These are phyloP conservation scores for Myotis daubentonii DNA, from an alignment of 2,797 vertebrate species.

Conservation along the genomic window DNA sequence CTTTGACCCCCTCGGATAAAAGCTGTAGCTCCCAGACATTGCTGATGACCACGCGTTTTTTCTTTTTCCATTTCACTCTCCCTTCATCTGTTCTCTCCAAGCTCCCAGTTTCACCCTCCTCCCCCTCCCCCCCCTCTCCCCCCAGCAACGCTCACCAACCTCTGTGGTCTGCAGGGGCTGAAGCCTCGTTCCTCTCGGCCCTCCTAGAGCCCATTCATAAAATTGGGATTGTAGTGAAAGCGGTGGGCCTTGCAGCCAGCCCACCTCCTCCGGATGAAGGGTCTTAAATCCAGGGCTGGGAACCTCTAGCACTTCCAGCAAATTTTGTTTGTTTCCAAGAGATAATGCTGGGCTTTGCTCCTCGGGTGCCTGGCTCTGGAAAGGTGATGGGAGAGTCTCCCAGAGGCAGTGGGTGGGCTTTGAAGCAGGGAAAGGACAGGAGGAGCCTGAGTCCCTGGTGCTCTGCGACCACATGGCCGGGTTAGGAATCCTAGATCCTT, in stretches of 20 bases:
- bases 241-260: slow-evolving; percentile 64
- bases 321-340: slow-evolving; percentile 42
- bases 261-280: slow-evolving; percentile 46
- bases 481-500: background rate
- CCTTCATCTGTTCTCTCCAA: background rate
- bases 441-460: background rate
- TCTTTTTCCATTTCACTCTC: background rate
- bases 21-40: background rate
- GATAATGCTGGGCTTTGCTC: slow-evolving; percentile 13
- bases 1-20: background rate
- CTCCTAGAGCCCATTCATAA: slow-evolving; percentile 67
- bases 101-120: background rate
- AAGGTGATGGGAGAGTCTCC: background rate
- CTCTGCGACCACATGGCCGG: background rate
- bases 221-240: slow-evolving; percentile 69
- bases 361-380: background rate
- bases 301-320: slow-evolving; percentile 51
- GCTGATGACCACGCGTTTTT: background rate
- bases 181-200: slow-evolving; percentile 36
- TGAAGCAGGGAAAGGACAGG: background rate
- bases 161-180: slow-evolving; percentile 47
- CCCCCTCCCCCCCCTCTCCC: background rate
- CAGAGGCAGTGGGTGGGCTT: background rate
- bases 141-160: slow-evolving; percentile 69
- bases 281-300: slow-evolving; percentile 63